Base-by-base conservation (phyloP, 2,113 vertebrate genomes). In the Cottus gobio region DNA sequence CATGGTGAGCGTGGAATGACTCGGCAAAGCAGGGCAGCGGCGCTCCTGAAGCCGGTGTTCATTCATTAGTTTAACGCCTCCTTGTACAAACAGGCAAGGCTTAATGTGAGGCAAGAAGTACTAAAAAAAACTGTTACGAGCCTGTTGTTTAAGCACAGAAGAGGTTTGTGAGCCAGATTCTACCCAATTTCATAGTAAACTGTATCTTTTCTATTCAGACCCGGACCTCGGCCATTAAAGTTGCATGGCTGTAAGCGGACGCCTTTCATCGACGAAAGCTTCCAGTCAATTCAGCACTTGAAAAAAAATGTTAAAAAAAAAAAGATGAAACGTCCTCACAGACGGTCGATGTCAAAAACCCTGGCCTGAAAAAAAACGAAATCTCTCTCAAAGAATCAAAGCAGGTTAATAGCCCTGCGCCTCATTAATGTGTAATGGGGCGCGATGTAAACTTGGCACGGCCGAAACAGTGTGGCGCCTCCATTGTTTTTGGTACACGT, bases 351-450 rank as follows among this genome's bases (percentile, higher is more conserved):
- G 74, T 83, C 74, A 76, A 57, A 73, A 77, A 75, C 15, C 60
- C 44, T 30, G 63, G 42, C 80, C 87, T 86, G 7, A 86, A 86
- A 88, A 67, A 87, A 58, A 77, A 56, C 52, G 28, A 85, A 80
- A 44, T 3, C 7, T 36, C 76, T 84, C 77, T 90, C 70, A 88
- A 79, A 89, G 82, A 90, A 87, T 56, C 56, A 56, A 54, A 86
- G 71, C 61, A 12, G 80, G 76, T 91, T 88, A 85, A 50, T 69
- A 85, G 57, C 64, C 39, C 34, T 60, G 56, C 56, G 37, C 16
- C 48, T 90, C 52, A 83, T 91, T 77, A 88, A 92, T 86, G 71
- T 75, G 65, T 86, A 87, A 91, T 89, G 78, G 11, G 11, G 78
- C 69, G 26, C 24, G 44, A 81, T 84, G 89, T 81, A 83, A 79